A percentile compares a stretch with the other conserved stretches of the same genome.
phyloP scores from a whole-genome alignment of 2,797 vertebrate species.

The Hippoglossus hippoglossus region DNA sequence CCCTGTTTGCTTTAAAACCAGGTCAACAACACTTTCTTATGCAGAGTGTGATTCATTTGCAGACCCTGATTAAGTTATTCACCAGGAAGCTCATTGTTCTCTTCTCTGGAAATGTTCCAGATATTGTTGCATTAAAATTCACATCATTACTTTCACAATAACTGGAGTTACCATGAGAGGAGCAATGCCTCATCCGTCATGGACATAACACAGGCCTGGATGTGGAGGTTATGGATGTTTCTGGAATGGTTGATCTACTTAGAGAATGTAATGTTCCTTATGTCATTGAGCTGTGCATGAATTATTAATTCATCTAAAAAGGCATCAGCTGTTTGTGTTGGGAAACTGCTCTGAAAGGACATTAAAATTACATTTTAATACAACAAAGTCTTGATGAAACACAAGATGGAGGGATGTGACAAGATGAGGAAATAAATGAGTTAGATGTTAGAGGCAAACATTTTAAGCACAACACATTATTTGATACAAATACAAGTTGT shows the following conservation, averaged over 20 bases:
- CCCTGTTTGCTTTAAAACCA: constrained; percentile 4
- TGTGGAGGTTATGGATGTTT: constrained; percentile 24
- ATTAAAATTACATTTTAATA: constrained; percentile 1
- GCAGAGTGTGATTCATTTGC: constrained; percentile 16
- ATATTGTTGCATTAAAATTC: constrained; percentile 16
- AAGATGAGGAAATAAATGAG: not conserved
- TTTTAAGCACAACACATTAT: no score
- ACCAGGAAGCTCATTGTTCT: not conserved
- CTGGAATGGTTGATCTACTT: constrained; percentile 23
- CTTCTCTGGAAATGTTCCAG: constrained; percentile 1
- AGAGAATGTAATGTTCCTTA: not conserved
- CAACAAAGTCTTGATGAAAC: not conserved
- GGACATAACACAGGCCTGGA: constrained; percentile 12
- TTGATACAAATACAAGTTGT: no score
- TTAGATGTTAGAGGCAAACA: not conserved
- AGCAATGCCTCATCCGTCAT: constrained; percentile 6
- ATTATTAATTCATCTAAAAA: constrained; percentile 37
- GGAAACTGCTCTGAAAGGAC: constrained; percentile 8
- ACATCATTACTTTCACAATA: constrained; percentile 14
- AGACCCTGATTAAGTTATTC: constrained; percentile 30
- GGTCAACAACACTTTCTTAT: constrained; percentile 7
- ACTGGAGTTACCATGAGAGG: constrained; percentile 3
- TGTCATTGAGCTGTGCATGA: constrained; percentile 15
- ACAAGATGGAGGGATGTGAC: not conserved
- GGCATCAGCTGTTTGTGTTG: constrained; percentile 34